Base-by-base conservation (phyloP, 2,113 vertebrate genomes). In the Arvicanthis niloticus region DNA sequence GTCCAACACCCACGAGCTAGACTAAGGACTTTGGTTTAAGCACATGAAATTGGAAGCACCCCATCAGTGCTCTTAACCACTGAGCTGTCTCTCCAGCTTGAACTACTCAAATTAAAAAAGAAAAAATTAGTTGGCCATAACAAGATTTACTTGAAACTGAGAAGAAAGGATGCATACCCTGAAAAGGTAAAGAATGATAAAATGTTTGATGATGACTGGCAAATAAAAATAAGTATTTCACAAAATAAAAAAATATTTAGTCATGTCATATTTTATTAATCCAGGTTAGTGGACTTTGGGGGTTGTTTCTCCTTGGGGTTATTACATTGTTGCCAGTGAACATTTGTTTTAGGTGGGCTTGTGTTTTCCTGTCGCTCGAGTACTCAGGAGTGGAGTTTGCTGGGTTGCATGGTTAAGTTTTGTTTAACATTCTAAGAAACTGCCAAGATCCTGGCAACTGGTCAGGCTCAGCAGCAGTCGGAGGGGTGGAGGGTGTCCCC, bases 291-390 rank as follows among this genome's bases (percentile, higher is more conserved):
- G 67, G 45, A 24, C 73, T 91, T 88, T 31, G 6, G 70, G 56
- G 22, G 3, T 65, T 81, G 11, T 76, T 86, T 94, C 58, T 7
- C 22, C 58, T 70, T 72, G 68, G 22, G 17, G 19, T 81, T 90
- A 1, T 93, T 75, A 60, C 77, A 78, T n/a, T 87, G 24, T 91
- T 73, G 40, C 67, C 91, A n/a, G 48, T 91, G 40, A 68, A 58
- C 26, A 45, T 94, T 75, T 89, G 31, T 73, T 96, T 93, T 53
- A 13, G 56, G 76, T 56, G 9, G 34, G 45, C 40, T 19, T 88
- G 21, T 56, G 45, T 94, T 91, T 97, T 60, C 58, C 34, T 93
- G 93, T 93, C 67, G 89, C 84, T 91, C 48, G 45, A 21, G 29
- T 29, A 21, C 67, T 91, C 58, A 42, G 51, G n/a, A 82, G 53